Percentiles rank a stretch among this genome's conserved stretches.
Evolutionary conservation across 2,888 invertebrate species (phyloP).

Genomic region (Caenorhabditis angaria): DNA sequence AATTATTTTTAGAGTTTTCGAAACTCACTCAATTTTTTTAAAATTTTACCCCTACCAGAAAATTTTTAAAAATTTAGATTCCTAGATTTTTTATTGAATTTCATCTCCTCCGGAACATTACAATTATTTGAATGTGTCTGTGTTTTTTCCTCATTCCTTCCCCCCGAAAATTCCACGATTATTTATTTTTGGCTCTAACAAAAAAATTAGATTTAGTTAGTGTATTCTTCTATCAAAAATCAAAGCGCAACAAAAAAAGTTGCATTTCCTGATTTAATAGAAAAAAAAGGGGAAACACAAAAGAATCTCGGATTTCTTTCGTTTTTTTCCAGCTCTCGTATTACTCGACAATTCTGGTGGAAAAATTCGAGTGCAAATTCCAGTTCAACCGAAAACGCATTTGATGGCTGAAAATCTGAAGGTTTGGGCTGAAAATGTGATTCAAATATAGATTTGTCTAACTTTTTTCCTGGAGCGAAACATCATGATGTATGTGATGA

Average conservation of each 20-base stretch:
- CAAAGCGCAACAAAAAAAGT: background rate
- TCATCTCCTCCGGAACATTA: background rate
- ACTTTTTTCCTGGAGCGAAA: too few species aligned
- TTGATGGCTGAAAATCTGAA: background rate
- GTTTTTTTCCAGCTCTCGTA: constrained; percentile 25
- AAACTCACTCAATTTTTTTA: background rate
- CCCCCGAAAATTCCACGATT: too few species aligned
- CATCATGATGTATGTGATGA: too few species aligned
- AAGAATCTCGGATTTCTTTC: background rate
- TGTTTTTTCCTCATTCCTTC: background rate
- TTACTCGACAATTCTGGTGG: constrained; percentile 9
- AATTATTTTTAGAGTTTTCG: background rate
- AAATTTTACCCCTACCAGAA: too few species aligned
- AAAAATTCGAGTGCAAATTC: constrained; percentile 28
- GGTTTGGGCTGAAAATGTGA: background rate
- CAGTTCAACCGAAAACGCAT: background rate
- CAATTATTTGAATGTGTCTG: background rate
- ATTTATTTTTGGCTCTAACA: background rate
- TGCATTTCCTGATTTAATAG: background rate
- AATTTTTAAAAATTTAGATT: too few species aligned
- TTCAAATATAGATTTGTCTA: background rate
- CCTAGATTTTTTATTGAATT: background rate
- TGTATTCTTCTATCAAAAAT: background rate
- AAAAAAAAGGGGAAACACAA: background rate
- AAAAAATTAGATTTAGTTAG: background rate